Evolutionary conservation across 1,140 invertebrate genomes (phyloP).

Genomic region (Calliopsis andreniformis): DNA sequence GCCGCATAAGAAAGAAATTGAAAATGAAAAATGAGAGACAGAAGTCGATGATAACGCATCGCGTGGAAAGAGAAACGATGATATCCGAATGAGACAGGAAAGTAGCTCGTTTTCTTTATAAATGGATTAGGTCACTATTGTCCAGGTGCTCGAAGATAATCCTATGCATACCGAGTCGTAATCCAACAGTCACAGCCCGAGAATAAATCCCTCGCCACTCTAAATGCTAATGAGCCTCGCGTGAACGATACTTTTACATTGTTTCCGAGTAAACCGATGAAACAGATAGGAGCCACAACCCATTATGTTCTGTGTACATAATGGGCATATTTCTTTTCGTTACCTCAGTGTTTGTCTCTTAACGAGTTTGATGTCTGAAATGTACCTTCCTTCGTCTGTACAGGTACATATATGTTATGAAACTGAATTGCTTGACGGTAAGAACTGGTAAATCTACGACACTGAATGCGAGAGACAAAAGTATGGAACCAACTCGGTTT

Average conservation of each 20-base stretch:
- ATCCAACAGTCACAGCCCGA: constrained; percentile 65
- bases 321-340: too few relatives aligned
- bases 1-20: constrained; percentile 29
- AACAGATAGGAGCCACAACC: constrained; percentile 30
- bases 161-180: constrained; percentile 70
- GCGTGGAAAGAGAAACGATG: neutral
- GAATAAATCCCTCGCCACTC: constrained; percentile 72
- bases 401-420: too few relatives aligned
- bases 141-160: constrained; percentile 69
- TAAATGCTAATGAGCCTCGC: constrained; percentile 73
- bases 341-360: too few relatives aligned
- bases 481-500: too few relatives aligned
- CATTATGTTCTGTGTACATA: constrained; percentile 22
- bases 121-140: constrained; percentile 65
- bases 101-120: constrained; percentile 63
- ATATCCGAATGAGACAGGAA: neutral
- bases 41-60: neutral
- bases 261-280: constrained; percentile 61
- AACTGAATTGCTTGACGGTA: too few relatives aligned
- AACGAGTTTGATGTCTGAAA: too few relatives aligned
- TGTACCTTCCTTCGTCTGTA: too few relatives aligned
- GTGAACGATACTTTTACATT: constrained; percentile 62
- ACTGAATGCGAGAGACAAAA: too few relatives aligned
- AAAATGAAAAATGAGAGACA: constrained; percentile 30
- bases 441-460: too few relatives aligned